These are phyloP conservation scores for Onychomys torridus DNA, from an alignment of 2,797 vertebrate species.

Conservation along the genomic window DNA sequence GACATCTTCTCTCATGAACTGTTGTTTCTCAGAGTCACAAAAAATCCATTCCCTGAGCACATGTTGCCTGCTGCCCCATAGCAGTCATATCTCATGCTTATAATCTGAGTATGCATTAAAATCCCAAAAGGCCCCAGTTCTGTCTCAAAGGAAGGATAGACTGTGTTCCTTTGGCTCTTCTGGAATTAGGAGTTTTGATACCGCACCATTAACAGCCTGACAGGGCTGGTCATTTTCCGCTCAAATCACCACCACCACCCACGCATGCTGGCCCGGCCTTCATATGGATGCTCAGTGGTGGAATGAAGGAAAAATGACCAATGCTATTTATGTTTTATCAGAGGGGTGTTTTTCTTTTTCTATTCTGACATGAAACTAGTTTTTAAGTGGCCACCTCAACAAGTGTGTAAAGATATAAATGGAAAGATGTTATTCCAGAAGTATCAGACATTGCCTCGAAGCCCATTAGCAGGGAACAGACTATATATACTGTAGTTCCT, in stretches of 20 bases:
- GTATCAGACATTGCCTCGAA: neutral
- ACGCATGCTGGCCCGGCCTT: neutral
- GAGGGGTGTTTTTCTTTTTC: neutral
- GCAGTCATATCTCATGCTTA: neutral
- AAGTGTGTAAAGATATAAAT: neutral
- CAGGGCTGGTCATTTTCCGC: neutral
- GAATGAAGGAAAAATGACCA: neutral
- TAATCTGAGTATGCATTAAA: neutral
- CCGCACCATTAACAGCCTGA: neutral
- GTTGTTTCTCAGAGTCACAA: neutral
- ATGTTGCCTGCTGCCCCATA: neutral
- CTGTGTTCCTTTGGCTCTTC: neutral
- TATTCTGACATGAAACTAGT: conserved; percentile 26
- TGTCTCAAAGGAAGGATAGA: neutral
- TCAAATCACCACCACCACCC: neutral
- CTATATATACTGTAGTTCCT: neutral
- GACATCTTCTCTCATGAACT: neutral
- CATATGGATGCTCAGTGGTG: neutral
- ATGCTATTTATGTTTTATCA: neutral
- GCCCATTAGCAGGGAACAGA: neutral
- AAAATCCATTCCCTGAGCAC: neutral
- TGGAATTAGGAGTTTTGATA: neutral
- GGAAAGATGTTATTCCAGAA: neutral
- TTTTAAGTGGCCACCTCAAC: conserved; percentile 26
- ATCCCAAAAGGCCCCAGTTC: neutral